Evolutionary conservation across 2,888 invertebrate species (phyloP).

Genomic region (Caenorhabditis parvicauda): DNA sequence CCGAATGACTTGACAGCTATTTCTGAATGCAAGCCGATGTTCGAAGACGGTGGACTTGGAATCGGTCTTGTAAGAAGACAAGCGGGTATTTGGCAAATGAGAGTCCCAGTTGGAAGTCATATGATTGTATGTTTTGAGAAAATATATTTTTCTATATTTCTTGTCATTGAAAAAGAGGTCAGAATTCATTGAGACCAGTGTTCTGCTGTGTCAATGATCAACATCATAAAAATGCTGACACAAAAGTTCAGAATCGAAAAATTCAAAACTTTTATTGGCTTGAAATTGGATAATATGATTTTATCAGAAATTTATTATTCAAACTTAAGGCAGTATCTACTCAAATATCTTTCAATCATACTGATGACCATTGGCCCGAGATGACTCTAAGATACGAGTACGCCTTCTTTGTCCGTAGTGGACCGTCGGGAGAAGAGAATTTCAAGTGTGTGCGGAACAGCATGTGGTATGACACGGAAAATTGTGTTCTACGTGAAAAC

Average conservation of each 20-base stretch:
- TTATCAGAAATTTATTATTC: too few species aligned
- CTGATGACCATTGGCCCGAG: constrained; percentile 16
- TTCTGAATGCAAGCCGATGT: constrained; percentile 54
- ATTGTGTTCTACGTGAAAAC: background rate
- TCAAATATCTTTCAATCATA: constrained; percentile 39
- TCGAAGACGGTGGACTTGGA: constrained; percentile 49
- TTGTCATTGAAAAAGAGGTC: too few species aligned
- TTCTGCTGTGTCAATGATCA: background rate
- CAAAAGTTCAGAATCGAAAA: background rate
- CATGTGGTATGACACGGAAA: constrained; percentile 8
- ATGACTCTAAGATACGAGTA: constrained; percentile 26
- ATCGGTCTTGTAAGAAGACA: constrained; percentile 34
- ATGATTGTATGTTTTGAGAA: constrained; percentile 20
- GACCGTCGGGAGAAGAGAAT: constrained; percentile 10
- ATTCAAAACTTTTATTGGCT: too few species aligned
- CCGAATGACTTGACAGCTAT: constrained; percentile 14
- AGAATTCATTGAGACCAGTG: background rate
- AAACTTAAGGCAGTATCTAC: constrained; percentile 46
- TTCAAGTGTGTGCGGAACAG: constrained; percentile 13
- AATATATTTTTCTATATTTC: background rate
- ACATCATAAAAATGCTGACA: background rate
- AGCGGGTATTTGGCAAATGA: constrained; percentile 54
- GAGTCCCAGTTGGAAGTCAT: constrained; percentile 30
- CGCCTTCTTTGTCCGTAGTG: constrained; percentile 10
- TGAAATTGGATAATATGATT: too few species aligned